These are phyloP conservation scores for Burhinus oedicnemus DNA, from an alignment of 2,113 vertebrate species.

Conservation along the genomic window DNA sequence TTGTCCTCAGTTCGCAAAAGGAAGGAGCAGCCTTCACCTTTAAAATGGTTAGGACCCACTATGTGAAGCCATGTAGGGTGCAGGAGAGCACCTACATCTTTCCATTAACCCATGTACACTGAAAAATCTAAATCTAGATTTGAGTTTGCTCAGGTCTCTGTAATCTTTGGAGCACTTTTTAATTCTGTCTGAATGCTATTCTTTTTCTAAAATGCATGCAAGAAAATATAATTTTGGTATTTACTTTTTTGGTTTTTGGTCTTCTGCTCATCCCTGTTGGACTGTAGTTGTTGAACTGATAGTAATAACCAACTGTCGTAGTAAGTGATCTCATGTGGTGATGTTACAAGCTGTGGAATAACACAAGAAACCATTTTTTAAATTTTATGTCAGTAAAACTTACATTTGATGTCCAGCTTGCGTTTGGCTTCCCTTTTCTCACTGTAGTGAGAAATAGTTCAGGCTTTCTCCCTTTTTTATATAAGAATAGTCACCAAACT, in stretches of 20 bases:
- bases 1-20: neutral
- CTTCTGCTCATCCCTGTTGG: neutral
- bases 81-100: neutral
- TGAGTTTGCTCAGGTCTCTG: neutral
- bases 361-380: conserved; percentile 43
- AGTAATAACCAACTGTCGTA: neutral
- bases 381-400: conserved; percentile 47
- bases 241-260: neutral
- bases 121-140: neutral
- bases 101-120: neutral
- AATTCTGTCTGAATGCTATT: neutral
- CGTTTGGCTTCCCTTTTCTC: neutral
- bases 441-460: neutral
- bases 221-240: fast-evolving
- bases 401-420: conserved; percentile 16
- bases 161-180: neutral
- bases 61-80: neutral
- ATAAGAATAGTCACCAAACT: neutral
- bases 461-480: neutral
- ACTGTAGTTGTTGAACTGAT: neutral
- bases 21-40: neutral
- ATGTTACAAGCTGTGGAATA: neutral
- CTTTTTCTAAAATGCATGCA: neutral
- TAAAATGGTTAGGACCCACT: neutral
- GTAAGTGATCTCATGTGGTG: neutral